Evolutionary conservation across 2,113 vertebrate species (phyloP), one percentile per base, ranked within the genome.

Genomic region (Collichthys lucidus): DNA sequence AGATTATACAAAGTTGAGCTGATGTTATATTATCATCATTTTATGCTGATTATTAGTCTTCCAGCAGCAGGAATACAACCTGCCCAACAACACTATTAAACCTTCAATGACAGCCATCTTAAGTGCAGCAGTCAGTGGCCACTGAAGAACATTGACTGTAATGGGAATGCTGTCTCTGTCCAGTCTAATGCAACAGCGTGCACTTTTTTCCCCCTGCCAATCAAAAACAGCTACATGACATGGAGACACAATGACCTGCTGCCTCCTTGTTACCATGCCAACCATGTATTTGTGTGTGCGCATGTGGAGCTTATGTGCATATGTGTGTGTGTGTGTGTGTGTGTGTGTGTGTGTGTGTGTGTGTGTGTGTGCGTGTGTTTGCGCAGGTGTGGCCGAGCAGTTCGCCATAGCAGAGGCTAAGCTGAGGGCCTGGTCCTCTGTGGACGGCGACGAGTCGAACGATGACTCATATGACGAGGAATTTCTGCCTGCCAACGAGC

Each of bases 341-440:
- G 19, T 67, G 55, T 84, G 79, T 86, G 79, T n/a, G n/a, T n/a
- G 19, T 50, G 44, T 71, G 35, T 44, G 11, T 26, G 26, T 26
- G 26, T 26, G 24, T 26, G 24, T 77, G 69, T 80, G 19, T 67
- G 55, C 82, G 79, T 86, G 79, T 86, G 80, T 82, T 49, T 77
- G 8, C 24, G 50, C 56, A 98, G 96, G 97, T 70, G 97, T 98
- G 53, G 97, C 98, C 0, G 98, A 99, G 91, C 98, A 99, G 93
- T 99, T 99, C 87, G 98, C 97, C 82, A 99, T 99, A 0, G 98
- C 98, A 0, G 98, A 99, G 92, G 98, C 98, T 62, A 99, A 99
- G 89, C 96, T 99, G 87, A 95, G 97, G 50, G 98, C 98, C 64
- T 99, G 98, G 98, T 99, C 98, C 52, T 99, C 98, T 0, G 94